Base-by-base conservation (phyloP, 2,888 invertebrate genomes). In the Agrochola macilenta region DNA sequence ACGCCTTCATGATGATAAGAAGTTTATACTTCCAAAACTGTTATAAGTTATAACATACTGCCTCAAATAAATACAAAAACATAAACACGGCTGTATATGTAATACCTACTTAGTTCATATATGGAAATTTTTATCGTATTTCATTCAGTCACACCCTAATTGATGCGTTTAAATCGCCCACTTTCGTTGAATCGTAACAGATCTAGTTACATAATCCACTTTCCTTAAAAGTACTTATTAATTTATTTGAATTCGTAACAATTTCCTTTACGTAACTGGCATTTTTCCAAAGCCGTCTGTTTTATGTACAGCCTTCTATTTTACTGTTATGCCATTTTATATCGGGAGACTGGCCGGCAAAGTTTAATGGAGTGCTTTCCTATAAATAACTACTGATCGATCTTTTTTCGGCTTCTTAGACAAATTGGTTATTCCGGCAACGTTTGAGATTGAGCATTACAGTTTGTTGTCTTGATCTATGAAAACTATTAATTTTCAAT, bases 171-270 rank as follows among this genome's bases (percentile, higher is more conserved):
- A 70, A 78, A n/a, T 79, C 58, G 49, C 69, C 78, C 72, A 79
- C 88, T 83, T 88, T 81, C 72, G 39, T 76, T 68, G 39, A 75
- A 69, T 76, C 73, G 78, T 82, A 82, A 79, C 76, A 78, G 78
- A 74, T 74, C 23, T 63, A 23, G 52, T 81, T 84, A 81, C 66
- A 64, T 76, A 84, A 88, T 70, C 69, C 46, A 76, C 87, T 82
- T 87, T 84, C 84, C 70, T 82, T 81, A 76, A 66, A 76, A 74
- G 65, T 65, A 52, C 74, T 57, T 43, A 58, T 65, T 75, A 74
- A 79, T 81, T 76, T 81, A 79, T 87, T 78, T 54, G 60, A 63
- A 79, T 78, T 74, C 46, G 54, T 78, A 74, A 76, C 74, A 78
- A 76, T 84, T 78, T 74, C 7, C 49, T 69, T 74, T 84, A 87